Evolutionary conservation across 1,140 invertebrate genomes (phyloP), one percentile per base, ranked within the genome.

Genomic region (Ceratina australensis): DNA sequence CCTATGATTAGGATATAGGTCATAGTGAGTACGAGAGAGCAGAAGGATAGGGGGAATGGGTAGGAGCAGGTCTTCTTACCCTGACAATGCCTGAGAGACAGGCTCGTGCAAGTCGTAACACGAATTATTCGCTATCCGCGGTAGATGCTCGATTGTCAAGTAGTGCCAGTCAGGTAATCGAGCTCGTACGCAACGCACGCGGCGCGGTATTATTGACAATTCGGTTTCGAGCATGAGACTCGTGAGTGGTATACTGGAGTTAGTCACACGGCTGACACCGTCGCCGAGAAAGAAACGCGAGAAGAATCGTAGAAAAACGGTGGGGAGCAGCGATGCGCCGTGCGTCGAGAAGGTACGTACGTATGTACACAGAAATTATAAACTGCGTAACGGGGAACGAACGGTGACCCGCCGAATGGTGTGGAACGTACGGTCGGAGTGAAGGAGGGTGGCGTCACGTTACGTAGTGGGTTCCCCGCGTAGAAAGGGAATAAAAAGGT

Each of bases 251-350:
- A 26, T 85, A 10, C 10, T 74, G 28, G 22, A 77, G 10, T 5
- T 49, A 20, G 8, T 80, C 13, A 28, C 16, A 15, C 80, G 82
- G 2, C 22, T 84, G 24, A 49, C 78, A 18, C 82, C 78, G 28
- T 84, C 82, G 2, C 81, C 81, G 47, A 72, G n/a, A 42, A 80
- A 69, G 15, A 56, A 42, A 16, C 49, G 15, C 0, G n/a, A 56
- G 5, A 2, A 13, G 18, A 8, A 3, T 3, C 4, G 33, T 10
- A 42, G 33, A 10, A 10, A 42, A 42, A 42, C 33, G 33, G 33
- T 42, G 33, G 33, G 33, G 10, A 42, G 5, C 33, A 42, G 5
- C 33, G 24, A 52, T 2, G 16, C 28, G 42, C 69, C 64, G 52
- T 15, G 28, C 13, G 49, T 47, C 20, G n/a, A 18, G n/a, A 60